These are phyloP conservation scores for Musca domestica DNA, from an alignment of 1,140 invertebrate species.

Conservation along the genomic window DNA sequence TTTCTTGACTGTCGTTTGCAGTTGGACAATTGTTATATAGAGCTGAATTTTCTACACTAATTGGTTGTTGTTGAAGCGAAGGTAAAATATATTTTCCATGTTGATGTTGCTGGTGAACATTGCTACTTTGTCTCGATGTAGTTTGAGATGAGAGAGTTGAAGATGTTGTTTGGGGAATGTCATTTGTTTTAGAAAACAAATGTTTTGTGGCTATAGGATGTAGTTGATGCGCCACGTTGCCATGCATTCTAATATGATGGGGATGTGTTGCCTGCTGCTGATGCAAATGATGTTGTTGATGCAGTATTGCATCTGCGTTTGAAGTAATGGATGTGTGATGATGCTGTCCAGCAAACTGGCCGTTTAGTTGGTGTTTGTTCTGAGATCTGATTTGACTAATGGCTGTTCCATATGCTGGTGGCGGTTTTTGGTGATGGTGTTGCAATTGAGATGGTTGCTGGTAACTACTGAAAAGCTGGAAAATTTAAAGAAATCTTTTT, in stretches of 20 bases:
- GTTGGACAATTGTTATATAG: neutral
- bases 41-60: neutral
- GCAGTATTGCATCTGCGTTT: neutral
- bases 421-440: constrained; percentile 44
- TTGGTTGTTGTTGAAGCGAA: constrained; percentile 3
- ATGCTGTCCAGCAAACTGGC: constrained; percentile 6
- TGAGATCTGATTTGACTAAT: constrained; percentile 55
- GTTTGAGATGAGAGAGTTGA: neutral
- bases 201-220: neutral
- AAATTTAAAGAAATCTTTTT: neutral
- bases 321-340: constrained; percentile 25
- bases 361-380: constrained; percentile 44
- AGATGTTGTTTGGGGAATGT: constrained; percentile 8
- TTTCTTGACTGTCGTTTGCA: neutral
- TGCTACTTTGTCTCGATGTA: neutral
- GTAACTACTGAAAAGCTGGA: constrained; percentile 41
- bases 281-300: constrained; percentile 12
- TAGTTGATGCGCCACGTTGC: neutral
- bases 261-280: neutral
- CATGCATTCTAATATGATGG: neutral
- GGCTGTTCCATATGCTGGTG: constrained; percentile 51
- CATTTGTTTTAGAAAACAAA: constrained; percentile 10
- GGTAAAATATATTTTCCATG: neutral
- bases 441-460: constrained; percentile 31
- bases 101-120: constrained; percentile 8